phyloP scores from a whole-genome alignment of 2,888 invertebrate species.

The Steinernema scapterisci region DNA sequence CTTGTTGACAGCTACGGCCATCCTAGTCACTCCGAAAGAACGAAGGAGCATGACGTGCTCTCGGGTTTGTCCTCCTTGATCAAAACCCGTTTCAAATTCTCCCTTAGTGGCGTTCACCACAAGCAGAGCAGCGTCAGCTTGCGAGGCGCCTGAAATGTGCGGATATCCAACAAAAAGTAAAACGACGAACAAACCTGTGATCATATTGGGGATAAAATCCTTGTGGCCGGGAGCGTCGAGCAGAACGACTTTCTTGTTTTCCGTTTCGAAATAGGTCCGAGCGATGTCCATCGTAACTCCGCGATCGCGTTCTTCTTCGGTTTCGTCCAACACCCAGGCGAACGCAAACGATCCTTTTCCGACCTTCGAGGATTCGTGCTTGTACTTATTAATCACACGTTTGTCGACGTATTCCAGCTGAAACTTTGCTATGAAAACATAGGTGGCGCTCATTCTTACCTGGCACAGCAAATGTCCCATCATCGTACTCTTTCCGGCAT shows the following conservation, averaged over 20 bases:
- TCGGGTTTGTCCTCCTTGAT: slow-evolving; percentile 93
- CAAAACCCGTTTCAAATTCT: slow-evolving; percentile 98
- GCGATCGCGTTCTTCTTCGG: slow-evolving; percentile 85
- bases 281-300: slow-evolving; percentile 99
- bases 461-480: slow-evolving; percentile 88
- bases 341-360: slow-evolving; percentile 88
- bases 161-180: neutral
- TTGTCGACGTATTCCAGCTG: slow-evolving; percentile 80
- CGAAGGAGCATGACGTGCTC: slow-evolving; percentile 94
- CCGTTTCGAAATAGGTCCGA: slow-evolving; percentile 70
- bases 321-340: slow-evolving; percentile 99
- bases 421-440: too few relatives aligned
- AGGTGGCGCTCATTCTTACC: slow-evolving; percentile 58
- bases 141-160: slow-evolving; percentile 79
- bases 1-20: slow-evolving; percentile 95
- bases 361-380: slow-evolving; percentile 92
- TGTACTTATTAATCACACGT: slow-evolving; percentile 90
- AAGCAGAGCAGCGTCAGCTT: slow-evolving; percentile 93
- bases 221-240: slow-evolving; percentile 98
- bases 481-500: slow-evolving; percentile 94
- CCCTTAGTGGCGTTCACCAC: slow-evolving; percentile 91
- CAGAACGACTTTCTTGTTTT: slow-evolving; percentile 70
- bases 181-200: slow-evolving; percentile 73
- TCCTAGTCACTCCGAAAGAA: slow-evolving; percentile 82
- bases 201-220: slow-evolving; percentile 99